Base-by-base conservation (phyloP, 2,113 vertebrate species). In the Platycercus adscitus region DNA sequence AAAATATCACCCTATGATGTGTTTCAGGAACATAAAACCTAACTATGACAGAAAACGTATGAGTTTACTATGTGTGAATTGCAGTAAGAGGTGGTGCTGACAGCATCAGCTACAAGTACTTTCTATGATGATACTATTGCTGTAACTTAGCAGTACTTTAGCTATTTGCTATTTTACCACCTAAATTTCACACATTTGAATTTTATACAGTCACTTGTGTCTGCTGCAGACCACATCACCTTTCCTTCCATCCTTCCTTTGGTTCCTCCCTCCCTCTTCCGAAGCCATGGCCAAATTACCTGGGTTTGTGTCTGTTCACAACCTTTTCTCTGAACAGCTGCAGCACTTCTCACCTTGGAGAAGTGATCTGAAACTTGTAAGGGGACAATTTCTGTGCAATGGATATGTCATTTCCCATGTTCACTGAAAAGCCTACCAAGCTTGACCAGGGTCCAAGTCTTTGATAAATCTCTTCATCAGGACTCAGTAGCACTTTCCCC, bases 1-100 rank as follows among this genome's bases (percentile, higher is more conserved):
- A 91, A 96, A 89, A 47, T 68, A 91, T 63, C 84, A 89, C 60
- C 13, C 61, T 75, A 14, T 1, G 2, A 55, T 87, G 65, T 68
- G 35, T 43, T 95, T 75, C 60, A 95, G 70, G 61, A 93, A 81
- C 19, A 75, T 46, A 71, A 91, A 96, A 85, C 55, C 25, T 73
- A 69, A 65, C 68, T 71, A 58, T 60, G 69, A 35, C 64, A 94
- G 55, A 87, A 58, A 58, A 89, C 60, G 10, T 63, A 39, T 25
- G 71, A 76, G 41, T 78, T 88, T 84, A 77, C 72, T 80, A 56
- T 41, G 76, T 56, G 76, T 88, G 80, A 92, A 86, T 73, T 80
- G 33, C 64, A 91, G 56, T 43, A 81, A 91, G 89, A 94, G 35
- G 56, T 71, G 44, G 81, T 94, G 81, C 73, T 79, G 84, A 71